Conservation (phyloP, 2,888 invertebrate species). For the Tenthredo distinguenda region DNA sequence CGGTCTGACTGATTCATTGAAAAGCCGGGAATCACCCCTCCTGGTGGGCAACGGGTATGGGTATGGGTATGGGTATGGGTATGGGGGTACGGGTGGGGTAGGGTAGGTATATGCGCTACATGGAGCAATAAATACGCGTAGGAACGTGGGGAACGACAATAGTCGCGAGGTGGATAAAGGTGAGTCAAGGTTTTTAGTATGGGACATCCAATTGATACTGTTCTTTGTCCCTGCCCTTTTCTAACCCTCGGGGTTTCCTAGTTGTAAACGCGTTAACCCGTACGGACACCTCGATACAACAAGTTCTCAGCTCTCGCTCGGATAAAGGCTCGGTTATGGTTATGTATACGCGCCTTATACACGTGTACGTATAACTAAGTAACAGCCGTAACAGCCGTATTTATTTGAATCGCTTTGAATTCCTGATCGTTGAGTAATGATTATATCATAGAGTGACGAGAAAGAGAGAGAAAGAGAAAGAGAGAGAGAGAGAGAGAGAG, state of each 20-base stretch:
- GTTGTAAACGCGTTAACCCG: slow-evolving; percentile 19
- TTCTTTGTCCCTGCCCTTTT: neutral
- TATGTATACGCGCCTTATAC: neutral
- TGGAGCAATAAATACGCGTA: neutral
- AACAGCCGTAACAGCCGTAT: neutral
- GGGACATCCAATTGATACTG: slow-evolving; percentile 17
- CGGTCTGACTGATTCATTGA: neutral
- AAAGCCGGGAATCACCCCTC: neutral
- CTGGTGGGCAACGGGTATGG: no score
- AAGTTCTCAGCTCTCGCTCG: neutral
- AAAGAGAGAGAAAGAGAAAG: neutral
- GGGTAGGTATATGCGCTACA: no score
- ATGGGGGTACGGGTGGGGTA: no score
- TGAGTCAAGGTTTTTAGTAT: neutral
- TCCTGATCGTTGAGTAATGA: slow-evolving; percentile 42
- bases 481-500: neutral
- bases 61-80: no score
- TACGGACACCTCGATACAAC: neutral
- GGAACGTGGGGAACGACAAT: neutral
- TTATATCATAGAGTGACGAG: slow-evolving; percentile 17
- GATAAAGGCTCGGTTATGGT: neutral
- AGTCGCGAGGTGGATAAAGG: neutral
- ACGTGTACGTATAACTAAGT: neutral
- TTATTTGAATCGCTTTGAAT: neutral
- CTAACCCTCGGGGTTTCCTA: slow-evolving; percentile 12